These are phyloP conservation scores for Lepidurus arcticus DNA, from an alignment of 1,140 invertebrate species.

Conservation along the genomic window DNA sequence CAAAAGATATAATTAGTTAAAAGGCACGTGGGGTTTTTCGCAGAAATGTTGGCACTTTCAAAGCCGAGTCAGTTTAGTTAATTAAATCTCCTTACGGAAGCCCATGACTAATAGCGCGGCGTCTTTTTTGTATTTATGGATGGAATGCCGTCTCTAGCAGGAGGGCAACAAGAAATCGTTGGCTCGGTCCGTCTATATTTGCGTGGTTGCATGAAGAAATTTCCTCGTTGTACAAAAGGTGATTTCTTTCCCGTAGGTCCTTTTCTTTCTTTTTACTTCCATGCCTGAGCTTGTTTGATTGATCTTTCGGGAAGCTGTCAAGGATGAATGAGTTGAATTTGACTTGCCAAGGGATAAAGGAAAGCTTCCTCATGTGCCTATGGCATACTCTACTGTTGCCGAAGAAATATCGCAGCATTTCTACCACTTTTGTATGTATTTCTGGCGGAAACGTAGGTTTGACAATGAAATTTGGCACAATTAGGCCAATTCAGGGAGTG, in stretches of 20 bases:
- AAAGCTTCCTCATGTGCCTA: not conserved
- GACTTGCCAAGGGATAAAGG: not conserved
- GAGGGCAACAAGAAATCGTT: no score
- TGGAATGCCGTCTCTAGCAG: no score
- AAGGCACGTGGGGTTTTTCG: not conserved
- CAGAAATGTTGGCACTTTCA: not conserved
- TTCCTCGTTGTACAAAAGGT: no score
- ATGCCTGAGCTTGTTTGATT: not conserved
- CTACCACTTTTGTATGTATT: not conserved
- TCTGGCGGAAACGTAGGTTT: no score
- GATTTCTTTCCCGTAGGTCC: no score
- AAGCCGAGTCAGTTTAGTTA: not conserved
- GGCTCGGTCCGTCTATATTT: no score
- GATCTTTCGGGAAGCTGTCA: not conserved
- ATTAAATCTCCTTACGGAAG: not conserved
- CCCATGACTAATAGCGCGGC: not conserved
- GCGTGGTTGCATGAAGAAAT: no score
- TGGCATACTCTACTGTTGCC: not conserved
- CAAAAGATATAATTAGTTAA: not conserved
- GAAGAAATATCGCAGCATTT: not conserved
- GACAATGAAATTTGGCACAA: no score
- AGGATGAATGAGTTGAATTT: not conserved
- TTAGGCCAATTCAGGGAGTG: no score
- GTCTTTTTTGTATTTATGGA: not conserved
- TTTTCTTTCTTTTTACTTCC: not conserved